Conservation (phyloP, 2,113 vertebrate species). For the Anoplopoma fimbria region DNA sequence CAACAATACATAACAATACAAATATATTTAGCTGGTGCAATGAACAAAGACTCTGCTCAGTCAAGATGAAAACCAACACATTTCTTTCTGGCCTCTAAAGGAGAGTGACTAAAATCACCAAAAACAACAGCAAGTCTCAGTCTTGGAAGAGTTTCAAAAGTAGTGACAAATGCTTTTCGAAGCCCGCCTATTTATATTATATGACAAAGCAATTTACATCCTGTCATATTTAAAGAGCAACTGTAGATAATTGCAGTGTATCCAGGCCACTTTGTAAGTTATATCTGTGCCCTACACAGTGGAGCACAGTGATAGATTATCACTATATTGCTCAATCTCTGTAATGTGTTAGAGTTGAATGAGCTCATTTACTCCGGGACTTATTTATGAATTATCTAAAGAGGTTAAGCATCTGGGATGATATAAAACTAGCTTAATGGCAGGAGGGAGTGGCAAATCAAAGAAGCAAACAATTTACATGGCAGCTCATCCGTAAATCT, state of each 20-base stretch:
- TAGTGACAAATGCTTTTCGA: slow-evolving; percentile 40
- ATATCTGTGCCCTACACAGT: slow-evolving; percentile 55
- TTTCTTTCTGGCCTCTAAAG: not conserved
- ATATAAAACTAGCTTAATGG: slow-evolving; percentile 66
- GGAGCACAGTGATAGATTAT: slow-evolving; percentile 66
- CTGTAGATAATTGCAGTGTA: slow-evolving; percentile 64
- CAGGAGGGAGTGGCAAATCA: slow-evolving; percentile 65
- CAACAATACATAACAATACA: slow-evolving; percentile 23
- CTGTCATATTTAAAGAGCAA: slow-evolving; percentile 71
- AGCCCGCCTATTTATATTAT: slow-evolving; percentile 48
- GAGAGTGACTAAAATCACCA: slow-evolving; percentile 14
- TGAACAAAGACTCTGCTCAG: slow-evolving; percentile 25
- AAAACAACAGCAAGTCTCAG: slow-evolving; percentile 18
- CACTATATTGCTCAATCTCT: slow-evolving; percentile 54
- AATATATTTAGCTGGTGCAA: not conserved
- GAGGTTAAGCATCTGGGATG: slow-evolving; percentile 64
- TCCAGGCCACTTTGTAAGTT: slow-evolving; percentile 64
- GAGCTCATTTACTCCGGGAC: slow-evolving; percentile 65
- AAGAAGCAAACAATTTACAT: slow-evolving; percentile 73
- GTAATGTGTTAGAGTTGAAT: slow-evolving; percentile 64
- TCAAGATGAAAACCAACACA: slow-evolving; percentile 24
- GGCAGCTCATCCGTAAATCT: slow-evolving; percentile 70
- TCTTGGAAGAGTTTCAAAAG: slow-evolving; percentile 32
- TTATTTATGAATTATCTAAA: slow-evolving; percentile 54
- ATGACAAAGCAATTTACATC: slow-evolving; percentile 63